Evolutionary conservation across 2,113 vertebrate genomes (phyloP).

Genomic region (Oostethus manadensis): DNA sequence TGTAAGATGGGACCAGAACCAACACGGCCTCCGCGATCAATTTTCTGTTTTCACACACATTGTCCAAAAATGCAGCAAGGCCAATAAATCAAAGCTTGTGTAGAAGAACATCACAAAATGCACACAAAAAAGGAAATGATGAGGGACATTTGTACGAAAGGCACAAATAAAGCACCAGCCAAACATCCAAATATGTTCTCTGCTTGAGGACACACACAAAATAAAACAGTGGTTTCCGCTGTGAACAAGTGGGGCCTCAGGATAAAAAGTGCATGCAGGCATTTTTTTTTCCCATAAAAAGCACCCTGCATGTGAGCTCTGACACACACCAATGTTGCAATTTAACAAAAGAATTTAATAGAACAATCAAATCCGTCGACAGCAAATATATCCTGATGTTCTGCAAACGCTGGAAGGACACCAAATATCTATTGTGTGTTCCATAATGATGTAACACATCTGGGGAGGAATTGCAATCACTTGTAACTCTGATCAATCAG

Average conservation of each 20-base stretch:
- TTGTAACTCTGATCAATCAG: not conserved
- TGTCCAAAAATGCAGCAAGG: conserved; percentile 42
- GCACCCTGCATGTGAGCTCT: conserved; percentile 27
- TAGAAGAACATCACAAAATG: conserved; percentile 5
- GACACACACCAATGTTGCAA: too few relatives aligned
- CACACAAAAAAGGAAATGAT: conserved; percentile 31
- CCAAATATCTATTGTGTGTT: not conserved
- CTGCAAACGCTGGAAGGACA: not conserved
- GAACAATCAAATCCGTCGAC: not conserved
- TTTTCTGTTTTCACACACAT: conserved; percentile 52
- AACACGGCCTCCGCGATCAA: conserved; percentile 38
- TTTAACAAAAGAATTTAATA: not conserved
- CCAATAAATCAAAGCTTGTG: conserved; percentile 54
- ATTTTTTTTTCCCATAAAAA: conserved; percentile 30
- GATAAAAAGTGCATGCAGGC: conserved; percentile 36
- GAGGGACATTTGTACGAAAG: conserved; percentile 53
- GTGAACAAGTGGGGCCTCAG: conserved; percentile 47
- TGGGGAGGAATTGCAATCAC: not conserved
- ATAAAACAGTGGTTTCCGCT: conserved; percentile 39
- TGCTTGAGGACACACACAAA: conserved; percentile 39
- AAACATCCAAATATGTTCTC: conserved; percentile 53
- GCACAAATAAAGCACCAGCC: conserved; percentile 42
- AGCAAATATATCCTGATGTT: not conserved
- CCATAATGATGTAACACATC: not conserved
- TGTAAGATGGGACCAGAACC: conserved; percentile 47